Conservation (phyloP, 2,113 vertebrate species). For the Hyperoodon ampullatus region DNA sequence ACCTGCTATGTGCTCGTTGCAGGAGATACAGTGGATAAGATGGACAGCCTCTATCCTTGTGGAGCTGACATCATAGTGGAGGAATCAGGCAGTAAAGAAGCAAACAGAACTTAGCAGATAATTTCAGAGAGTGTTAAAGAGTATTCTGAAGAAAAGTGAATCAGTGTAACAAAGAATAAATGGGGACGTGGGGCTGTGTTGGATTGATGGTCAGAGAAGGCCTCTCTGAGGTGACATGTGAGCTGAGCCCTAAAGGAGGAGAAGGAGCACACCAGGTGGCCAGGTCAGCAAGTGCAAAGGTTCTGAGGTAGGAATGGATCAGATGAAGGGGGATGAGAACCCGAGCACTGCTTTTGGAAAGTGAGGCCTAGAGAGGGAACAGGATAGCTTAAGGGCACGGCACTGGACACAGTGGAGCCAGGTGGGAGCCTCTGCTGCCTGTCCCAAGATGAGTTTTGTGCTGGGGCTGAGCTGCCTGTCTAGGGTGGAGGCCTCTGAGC, state of each 20-base stretch:
- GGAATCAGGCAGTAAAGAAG: neutral
- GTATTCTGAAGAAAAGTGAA: neutral
- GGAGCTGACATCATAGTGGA: neutral
- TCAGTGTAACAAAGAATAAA: neutral
- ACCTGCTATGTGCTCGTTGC: neutral
- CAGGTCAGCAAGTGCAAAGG: neutral
- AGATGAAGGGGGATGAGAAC: neutral
- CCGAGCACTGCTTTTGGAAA: neutral
- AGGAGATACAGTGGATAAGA: neutral
- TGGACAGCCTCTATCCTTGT: neutral
- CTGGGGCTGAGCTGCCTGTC: neutral
- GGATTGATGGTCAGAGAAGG: neutral
- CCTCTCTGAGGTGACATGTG: neutral
- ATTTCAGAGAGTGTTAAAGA: neutral
- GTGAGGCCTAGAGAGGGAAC: neutral
- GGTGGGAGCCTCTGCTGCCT: neutral
- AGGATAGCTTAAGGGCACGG: too few species aligned
- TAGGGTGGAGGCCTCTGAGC: neutral
- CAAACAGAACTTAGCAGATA: neutral
- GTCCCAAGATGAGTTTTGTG: neutral
- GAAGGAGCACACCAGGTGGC: neutral
- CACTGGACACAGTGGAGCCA: accelerated
- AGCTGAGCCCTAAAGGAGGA: neutral
- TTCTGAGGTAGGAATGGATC: neutral
- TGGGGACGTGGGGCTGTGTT: neutral